A percentile compares a stretch with the other conserved stretches of the same genome.
phyloP scores from a whole-genome alignment of 2,888 invertebrate species.

The Nemotelus pantherinus region DNA sequence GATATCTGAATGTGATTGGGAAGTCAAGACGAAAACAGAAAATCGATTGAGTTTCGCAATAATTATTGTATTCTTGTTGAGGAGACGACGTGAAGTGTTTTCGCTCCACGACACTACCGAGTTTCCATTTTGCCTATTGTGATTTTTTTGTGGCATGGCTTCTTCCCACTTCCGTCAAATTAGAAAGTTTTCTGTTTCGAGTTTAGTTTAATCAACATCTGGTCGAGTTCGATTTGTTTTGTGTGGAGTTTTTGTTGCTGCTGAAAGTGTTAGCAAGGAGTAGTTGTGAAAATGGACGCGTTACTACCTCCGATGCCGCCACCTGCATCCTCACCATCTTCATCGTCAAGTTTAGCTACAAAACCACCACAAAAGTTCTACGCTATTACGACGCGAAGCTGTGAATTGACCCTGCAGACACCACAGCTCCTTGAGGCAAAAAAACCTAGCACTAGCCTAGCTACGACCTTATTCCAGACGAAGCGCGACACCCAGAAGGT shows the following conservation, averaged over 20 bases:
- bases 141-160: conserved; percentile 36
- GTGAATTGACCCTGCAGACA: conserved; percentile 29
- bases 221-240: conserved; percentile 1
- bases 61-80: too few relatives aligned
- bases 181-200: conserved; percentile 1
- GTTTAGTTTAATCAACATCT: conserved; percentile 2
- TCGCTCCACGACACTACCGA: neutral
- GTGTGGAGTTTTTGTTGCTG: neutral
- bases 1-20: neutral
- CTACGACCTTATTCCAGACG: conserved; percentile 4
- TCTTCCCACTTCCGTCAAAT: conserved; percentile 17
- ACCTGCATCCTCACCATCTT: neutral
- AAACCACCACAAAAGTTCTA: conserved; percentile 12
- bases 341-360: neutral
- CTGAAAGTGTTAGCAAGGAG: neutral
- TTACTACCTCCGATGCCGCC: neutral
- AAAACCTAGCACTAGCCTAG: neutral
- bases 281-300: neutral
- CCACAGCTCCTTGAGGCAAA: neutral
- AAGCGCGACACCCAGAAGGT: conserved; percentile 36
- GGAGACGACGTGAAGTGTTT: conserved; percentile 32
- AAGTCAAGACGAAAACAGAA: neutral
- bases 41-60: conserved; percentile 38
- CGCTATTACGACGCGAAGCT: conserved; percentile 24
- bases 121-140: conserved; percentile 22